Evolutionary conservation across 2,113 vertebrate species (phyloP).

Genomic region (Serinus canaria): DNA sequence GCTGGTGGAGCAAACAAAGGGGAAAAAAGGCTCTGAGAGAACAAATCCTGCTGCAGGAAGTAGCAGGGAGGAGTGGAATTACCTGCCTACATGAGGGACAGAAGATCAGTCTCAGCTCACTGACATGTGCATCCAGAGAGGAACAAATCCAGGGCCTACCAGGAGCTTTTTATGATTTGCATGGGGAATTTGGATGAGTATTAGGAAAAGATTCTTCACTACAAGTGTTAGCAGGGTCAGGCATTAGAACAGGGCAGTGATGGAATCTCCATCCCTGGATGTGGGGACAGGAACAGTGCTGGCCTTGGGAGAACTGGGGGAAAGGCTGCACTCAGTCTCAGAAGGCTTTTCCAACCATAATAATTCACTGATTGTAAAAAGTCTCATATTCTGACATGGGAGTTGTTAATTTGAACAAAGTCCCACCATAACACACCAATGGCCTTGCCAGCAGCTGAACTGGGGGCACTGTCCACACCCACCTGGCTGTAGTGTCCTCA

Average conservation of each 20-base stretch:
- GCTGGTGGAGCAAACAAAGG: background rate
- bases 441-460: background rate
- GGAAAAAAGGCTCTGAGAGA: background rate
- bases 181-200: background rate
- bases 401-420: background rate
- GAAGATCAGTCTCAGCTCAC: background rate
- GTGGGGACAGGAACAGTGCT: background rate
- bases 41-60: background rate
- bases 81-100: background rate
- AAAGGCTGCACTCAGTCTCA: background rate
- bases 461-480: background rate
- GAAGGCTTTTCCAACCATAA: background rate
- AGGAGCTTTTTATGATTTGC: background rate
- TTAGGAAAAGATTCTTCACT: background rate
- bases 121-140: background rate
- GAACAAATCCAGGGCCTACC: background rate
- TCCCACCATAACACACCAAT: background rate
- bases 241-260: background rate
- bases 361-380: background rate
- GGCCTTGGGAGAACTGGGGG: background rate
- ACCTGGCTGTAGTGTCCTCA: slow-evolving; percentile 76
- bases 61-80: background rate
- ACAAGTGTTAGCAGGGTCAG: background rate
- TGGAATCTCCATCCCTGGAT: background rate
- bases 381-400: background rate